Conservation (phyloP, 1,140 invertebrate species). For the Bombus difficillimus region DNA sequence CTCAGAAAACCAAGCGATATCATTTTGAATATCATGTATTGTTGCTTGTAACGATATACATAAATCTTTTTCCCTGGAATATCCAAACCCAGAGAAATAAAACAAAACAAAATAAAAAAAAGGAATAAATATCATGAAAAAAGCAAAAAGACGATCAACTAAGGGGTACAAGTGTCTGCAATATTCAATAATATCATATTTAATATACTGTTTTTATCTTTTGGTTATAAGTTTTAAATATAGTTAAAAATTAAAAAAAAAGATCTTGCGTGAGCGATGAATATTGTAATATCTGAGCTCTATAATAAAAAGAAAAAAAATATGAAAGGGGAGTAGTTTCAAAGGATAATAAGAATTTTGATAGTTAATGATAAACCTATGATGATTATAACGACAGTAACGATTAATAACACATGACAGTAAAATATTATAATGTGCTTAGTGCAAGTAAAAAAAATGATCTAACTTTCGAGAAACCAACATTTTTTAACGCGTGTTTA, state of each 20-base stretch:
- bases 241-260: conserved; percentile 28
- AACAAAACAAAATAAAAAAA: conserved; percentile 5
- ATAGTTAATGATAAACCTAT: conserved; percentile 61
- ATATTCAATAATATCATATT: conserved; percentile 55
- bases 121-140: neutral
- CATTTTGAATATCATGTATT: conserved; percentile 48
- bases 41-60: conserved; percentile 47
- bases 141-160: conserved; percentile 45
- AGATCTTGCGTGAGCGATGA: conserved; percentile 33
- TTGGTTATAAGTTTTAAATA: conserved; percentile 52
- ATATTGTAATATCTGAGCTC: conserved; percentile 41
- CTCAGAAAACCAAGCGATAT: conserved; percentile 47
- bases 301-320: conserved; percentile 27
- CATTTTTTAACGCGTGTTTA: conserved; percentile 61
- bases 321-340: conserved; percentile 36
- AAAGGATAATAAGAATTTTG: conserved; percentile 54
- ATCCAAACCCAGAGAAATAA: conserved; percentile 10
- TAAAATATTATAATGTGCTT: conserved; percentile 61
- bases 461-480: conserved; percentile 56
- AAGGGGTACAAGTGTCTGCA: conserved; percentile 46
- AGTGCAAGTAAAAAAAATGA: conserved; percentile 45
- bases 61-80: conserved; percentile 19
- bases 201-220: conserved; percentile 56
- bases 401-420: conserved; percentile 38
- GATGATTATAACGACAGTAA: conserved; percentile 60